phyloP scores from a whole-genome alignment of 2,888 invertebrate species.

The Cerastoderma edule region DNA sequence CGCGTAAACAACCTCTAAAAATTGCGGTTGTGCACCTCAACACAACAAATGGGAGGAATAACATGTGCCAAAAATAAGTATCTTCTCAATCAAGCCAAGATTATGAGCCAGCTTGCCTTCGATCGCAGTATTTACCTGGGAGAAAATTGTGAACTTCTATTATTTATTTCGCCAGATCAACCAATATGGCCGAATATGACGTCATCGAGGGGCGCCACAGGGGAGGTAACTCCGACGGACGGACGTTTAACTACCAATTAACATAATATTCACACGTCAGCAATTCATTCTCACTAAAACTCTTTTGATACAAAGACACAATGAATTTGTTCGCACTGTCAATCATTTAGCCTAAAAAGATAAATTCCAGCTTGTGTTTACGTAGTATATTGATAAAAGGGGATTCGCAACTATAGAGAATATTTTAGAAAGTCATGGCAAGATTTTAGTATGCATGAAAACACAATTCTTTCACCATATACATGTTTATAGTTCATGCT shows the following conservation, averaged over 20 bases:
- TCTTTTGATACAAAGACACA: too few relatives aligned
- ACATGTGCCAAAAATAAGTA: neutral
- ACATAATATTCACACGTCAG: conserved; percentile 1
- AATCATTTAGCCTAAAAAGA: neutral
- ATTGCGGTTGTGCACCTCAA: neutral
- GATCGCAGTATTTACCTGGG: conserved; percentile 36
- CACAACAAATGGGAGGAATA: neutral
- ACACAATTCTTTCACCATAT: too few relatives aligned
- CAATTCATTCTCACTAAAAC: too few relatives aligned
- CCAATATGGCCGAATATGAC: conserved; percentile 63
- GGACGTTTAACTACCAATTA: neutral
- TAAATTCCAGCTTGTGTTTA: neutral
- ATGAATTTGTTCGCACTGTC: neutral
- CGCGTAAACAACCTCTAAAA: conserved; percentile 34
- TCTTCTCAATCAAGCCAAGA: neutral
- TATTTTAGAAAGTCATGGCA: neutral
- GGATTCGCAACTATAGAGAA: neutral
- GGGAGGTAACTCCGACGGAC: conserved; percentile 31
- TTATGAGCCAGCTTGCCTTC: neutral
- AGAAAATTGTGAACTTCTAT: conserved; percentile 24
- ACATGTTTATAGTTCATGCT: too few relatives aligned
- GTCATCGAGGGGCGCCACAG: conserved; percentile 51
- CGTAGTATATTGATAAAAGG: neutral
- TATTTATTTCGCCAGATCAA: conserved; percentile 59
- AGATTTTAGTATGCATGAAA: too few relatives aligned